Base-by-base conservation (phyloP, 2,888 invertebrate genomes). In the Scotopteryx bipunctaria region DNA sequence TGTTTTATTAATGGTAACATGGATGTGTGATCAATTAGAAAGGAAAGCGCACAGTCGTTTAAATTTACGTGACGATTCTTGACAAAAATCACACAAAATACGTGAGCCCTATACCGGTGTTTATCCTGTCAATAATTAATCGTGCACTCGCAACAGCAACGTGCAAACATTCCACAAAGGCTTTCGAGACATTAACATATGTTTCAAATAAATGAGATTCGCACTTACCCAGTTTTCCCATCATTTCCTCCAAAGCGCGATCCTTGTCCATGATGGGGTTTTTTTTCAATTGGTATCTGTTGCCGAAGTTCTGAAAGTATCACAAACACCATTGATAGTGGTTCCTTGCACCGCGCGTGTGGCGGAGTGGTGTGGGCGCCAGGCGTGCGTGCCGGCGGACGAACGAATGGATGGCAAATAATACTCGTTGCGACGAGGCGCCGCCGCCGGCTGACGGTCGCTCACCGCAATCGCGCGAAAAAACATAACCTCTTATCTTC, bases 221-320 rank as follows among this genome's bases (percentile, higher is more conserved):
- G 82, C 41, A 38, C 90, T 92, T 68, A 93, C 93, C 93, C 67
- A 93, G 81, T 76, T 93, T 92, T 67, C 92, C 92, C 93, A 93
- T 93, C 76, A 93, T 91, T 64, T 93, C 93, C 71, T 93, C 93
- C 46, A 93, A 73, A 17, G 93, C 92, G 69, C 87, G 91, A 82
- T 93, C 93, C 75, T 92, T 92, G 70, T 93, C 93, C 93, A 93
- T 93, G 73, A 41, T 81, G 62, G 50, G 51, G 48, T 55, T 54
- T 60, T 46, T 57, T 45, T 50, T 62, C 49, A 55, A 56, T 37
- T 55, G 57, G 57, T 57, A 66, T 40, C 60, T 63, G 53, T 69
- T 70, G 49, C 62, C 56, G 57, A 64, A 67, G 58, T 73, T 77
- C 79, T 81, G 81, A 63, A 76, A 80, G 46, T 64, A 64, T 72